Evolutionary conservation across 2,797 vertebrate species (phyloP).

Genomic region (Danio jaintianensis): DNA sequence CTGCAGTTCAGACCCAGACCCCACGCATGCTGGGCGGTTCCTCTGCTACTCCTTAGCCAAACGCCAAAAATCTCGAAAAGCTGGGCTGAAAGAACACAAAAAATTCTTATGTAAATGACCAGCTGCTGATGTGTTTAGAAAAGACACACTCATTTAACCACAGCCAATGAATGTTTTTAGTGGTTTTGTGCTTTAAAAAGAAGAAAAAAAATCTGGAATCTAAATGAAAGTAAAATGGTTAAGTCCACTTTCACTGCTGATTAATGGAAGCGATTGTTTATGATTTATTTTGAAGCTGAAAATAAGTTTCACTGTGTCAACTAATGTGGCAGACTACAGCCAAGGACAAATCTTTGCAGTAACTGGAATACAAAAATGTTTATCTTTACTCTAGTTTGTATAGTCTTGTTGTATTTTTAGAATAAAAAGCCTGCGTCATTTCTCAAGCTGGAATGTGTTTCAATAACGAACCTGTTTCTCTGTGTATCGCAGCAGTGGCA

Average conservation of each 20-base stretch:
- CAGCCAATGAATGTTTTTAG: conserved; percentile 4
- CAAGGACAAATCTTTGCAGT: conserved; percentile 65
- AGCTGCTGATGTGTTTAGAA: conserved; percentile 30
- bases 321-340: conserved; percentile 55
- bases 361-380: conserved; percentile 63
- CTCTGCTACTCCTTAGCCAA: conserved; percentile 57
- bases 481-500: conserved; percentile 82
- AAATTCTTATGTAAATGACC: conserved; percentile 31
- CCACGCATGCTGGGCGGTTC: conserved; percentile 78
- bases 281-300: conserved; percentile 29
- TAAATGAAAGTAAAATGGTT: not conserved
- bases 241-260: not conserved
- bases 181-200: conserved; percentile 1
- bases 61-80: conserved; percentile 43
- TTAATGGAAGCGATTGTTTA: conserved; percentile 15
- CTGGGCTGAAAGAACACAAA: not conserved
- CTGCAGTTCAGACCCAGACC: conserved; percentile 76
- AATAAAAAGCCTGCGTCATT: conserved; percentile 58
- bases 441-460: conserved; percentile 59
- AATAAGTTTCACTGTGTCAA: conserved; percentile 76
- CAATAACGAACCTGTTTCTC: conserved; percentile 50
- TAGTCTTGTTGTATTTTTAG: conserved; percentile 69
- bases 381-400: conserved; percentile 46
- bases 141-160: conserved; percentile 7
- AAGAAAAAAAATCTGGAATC: not conserved